A percentile compares a stretch with the other conserved stretches of the same genome.
These are phyloP conservation scores for Myotis lucifugus DNA, from an alignment of 2,113 vertebrate species.

Conservation along the genomic window DNA sequence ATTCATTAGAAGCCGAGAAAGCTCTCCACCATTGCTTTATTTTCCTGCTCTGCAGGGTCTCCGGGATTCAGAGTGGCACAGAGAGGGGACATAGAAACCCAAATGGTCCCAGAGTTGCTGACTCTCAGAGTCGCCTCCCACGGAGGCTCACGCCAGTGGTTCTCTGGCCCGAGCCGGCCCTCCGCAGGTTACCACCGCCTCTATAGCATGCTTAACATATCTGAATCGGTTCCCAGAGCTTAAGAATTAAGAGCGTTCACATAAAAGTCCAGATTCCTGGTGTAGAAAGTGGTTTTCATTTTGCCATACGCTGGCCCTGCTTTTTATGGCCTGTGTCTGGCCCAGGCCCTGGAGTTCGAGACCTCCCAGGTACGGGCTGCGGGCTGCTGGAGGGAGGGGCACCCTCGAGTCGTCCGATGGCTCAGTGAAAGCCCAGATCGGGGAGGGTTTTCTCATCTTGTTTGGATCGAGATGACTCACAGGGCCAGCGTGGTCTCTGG, in stretches of 20 bases:
- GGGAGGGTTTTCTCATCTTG: not conserved
- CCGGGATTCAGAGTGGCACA: accelerated
- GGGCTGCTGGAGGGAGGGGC: not conserved
- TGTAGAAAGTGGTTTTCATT: not conserved
- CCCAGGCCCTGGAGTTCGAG: not conserved
- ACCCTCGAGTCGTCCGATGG: accelerated
- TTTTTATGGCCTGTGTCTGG: not conserved
- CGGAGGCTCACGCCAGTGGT: too few relatives aligned
- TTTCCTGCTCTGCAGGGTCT: not conserved
- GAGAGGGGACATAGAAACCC: not conserved
- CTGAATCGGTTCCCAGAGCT: not conserved
- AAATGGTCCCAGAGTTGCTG: not conserved
- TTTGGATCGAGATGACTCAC: slow-evolving; percentile 34
- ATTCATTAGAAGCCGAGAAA: not conserved
- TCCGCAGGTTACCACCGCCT: accelerated
- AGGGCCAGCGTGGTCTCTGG: not conserved
- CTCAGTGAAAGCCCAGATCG: not conserved
- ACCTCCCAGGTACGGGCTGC: accelerated
- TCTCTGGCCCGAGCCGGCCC: not conserved
- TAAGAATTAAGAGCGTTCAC: not conserved
- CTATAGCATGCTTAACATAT: accelerated
- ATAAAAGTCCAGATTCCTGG: not conserved
- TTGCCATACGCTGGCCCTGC: not conserved
- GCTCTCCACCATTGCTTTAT: accelerated
- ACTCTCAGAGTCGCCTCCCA: too few relatives aligned